A percentile compares a stretch with the other conserved stretches of the same genome.
phyloP scores from a whole-genome alignment of 2,113 vertebrate species.

The Nettapus auritus region DNA sequence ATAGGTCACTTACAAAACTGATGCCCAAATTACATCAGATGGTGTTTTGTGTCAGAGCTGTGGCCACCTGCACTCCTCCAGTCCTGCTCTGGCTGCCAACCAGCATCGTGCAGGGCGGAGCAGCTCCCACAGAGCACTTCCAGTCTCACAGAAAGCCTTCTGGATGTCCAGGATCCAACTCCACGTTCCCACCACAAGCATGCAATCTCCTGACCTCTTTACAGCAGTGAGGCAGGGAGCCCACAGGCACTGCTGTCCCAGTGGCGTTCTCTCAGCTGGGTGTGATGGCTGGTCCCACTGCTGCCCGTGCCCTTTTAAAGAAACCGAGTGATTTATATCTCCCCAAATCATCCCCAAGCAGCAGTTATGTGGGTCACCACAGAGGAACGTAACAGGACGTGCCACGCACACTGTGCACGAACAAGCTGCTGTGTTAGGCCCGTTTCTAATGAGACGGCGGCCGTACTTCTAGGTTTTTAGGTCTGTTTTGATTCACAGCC shows the following conservation, averaged over 20 bases:
- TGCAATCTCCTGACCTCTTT: fast-evolving
- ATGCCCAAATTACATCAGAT: not conserved
- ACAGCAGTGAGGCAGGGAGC: not conserved
- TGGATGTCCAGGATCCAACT: not conserved
- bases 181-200: not conserved
- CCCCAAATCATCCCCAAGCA: not conserved
- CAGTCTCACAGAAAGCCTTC: not conserved
- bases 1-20: not conserved
- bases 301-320: not conserved
- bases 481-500: conserved; percentile 40
- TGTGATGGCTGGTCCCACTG: not conserved
- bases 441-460: conserved; percentile 45
- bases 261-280: not conserved
- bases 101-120: not conserved
- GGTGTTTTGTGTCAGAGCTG: not conserved
- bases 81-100: not conserved
- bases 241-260: not conserved
- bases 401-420: not conserved
- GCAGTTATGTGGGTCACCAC: conserved; percentile 11
- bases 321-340: not conserved
- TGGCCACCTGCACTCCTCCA: not conserved
- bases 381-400: not conserved
- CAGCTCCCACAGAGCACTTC: not conserved
- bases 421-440: not conserved
- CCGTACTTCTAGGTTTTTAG: conserved; percentile 21